Conservation (phyloP, 2,797 vertebrate species). For the Lerista edwardsae region DNA sequence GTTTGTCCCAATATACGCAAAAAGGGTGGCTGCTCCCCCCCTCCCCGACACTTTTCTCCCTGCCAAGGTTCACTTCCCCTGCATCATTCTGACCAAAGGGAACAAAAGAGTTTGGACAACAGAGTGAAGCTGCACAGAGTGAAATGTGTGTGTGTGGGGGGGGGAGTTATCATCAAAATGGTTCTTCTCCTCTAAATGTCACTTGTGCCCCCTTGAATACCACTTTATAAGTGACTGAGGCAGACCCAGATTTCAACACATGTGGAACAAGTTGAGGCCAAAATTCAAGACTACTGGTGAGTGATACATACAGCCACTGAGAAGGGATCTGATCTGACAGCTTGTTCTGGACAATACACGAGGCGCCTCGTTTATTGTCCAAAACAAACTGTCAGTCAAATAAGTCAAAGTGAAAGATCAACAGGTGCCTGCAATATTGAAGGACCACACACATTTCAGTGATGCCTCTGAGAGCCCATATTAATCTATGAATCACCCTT, state of each 20-base stretch:
- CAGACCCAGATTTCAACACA: not conserved
- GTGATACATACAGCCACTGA: not conserved
- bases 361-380: not conserved
- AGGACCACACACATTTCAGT: not conserved
- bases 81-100: too few species aligned
- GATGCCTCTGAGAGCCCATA: too few species aligned
- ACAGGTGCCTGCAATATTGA: not conserved
- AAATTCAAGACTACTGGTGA: too few species aligned
- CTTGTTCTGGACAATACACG: too few species aligned
- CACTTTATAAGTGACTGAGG: not conserved
- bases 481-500: too few species aligned
- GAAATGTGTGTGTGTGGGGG: too few species aligned
- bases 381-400: not conserved
- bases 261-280: not conserved
- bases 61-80: not conserved
- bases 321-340: not conserved
- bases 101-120: too few species aligned
- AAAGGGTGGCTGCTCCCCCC: too few species aligned
- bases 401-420: not conserved
- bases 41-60: not conserved
- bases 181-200: too few species aligned
- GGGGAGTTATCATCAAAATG: not conserved
- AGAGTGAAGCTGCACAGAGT: not conserved
- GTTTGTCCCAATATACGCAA: not conserved
- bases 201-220: not conserved